Evolutionary conservation across 2,797 vertebrate genomes (phyloP), one percentile per base, ranked within the genome.

Genomic region (Crocodylus rhombifer): DNA sequence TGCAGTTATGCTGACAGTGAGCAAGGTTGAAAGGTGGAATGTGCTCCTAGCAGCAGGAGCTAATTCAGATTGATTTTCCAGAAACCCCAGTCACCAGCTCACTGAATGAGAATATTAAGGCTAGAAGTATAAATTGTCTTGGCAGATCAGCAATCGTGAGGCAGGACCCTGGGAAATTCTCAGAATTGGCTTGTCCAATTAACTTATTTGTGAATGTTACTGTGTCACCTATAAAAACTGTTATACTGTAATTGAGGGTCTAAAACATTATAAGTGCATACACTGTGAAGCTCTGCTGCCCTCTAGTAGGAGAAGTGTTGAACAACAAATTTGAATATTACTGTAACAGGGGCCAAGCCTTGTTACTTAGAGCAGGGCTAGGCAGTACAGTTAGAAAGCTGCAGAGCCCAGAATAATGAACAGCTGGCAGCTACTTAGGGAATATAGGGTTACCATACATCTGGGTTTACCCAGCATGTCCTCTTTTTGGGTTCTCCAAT

Each of bases 241-340:
- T 5, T 56, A 71, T 10, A 10, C 42, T 51, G 42, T 79, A 90
- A 71, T 2, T 4, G 63, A 81, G 33, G 25, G 63, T 23, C 12
- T 16, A 65, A 51, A 64, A 2, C 4, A 60, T 2, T 14, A 18
- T 67, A 56, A 30, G 15, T 2, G 1, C 91, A 81, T 65, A 77
- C 60, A 13, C 33, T 84, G 15, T 25, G 26, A 67, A 67, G 55
- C 17, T 91, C 51, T 96, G 75, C 90, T 90, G 90, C 76, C 92
- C 87, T 89, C 93, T 90, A 80, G 94, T 63, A 84, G 79, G 84
- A 78, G 58, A 74, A 0, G 57, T 18, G 28, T 17, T 78, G 73
- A 74, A 65, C 51, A 64, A 74, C 76, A 84, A 60, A n/a, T 16
- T 14, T 42, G 73, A 21, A 64, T 21, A 42, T 11, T 8, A 28